Conservation (phyloP, 2,888 invertebrate genomes). For the Macrosiphum euphorbiae region DNA sequence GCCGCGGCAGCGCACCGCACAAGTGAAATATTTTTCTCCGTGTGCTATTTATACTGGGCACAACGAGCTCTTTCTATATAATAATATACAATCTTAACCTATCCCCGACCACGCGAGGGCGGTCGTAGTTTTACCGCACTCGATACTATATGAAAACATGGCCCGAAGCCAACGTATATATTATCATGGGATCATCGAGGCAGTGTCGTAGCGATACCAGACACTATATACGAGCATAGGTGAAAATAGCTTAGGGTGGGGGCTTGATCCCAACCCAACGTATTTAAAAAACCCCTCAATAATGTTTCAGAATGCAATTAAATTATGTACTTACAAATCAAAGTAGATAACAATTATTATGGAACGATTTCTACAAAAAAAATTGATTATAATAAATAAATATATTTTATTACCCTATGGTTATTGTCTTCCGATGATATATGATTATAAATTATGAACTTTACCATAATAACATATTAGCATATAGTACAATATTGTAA, state of each 20-base stretch:
- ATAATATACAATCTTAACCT: conserved; percentile 11
- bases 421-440: too few species aligned
- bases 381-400: too few species aligned
- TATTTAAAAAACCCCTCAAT: neutral
- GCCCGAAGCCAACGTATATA: conserved; percentile 30
- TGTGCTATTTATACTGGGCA: conserved; percentile 41
- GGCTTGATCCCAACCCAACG: neutral
- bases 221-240: neutral
- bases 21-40: neutral
- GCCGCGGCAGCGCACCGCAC: neutral
- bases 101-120: neutral
- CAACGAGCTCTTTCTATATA: neutral
- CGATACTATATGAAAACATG: conserved; percentile 14
- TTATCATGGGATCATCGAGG: neutral
- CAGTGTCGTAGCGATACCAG: neutral
- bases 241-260: neutral
- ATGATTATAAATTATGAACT: too few species aligned
- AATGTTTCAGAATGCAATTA: neutral
- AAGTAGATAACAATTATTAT: neutral
- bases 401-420: too few species aligned
- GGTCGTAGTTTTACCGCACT: conserved; percentile 1
- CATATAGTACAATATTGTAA: too few species aligned
- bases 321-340: neutral
- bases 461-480: too few species aligned
- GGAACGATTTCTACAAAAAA: too few species aligned